Conservation (phyloP, 2,888 invertebrate genomes). For the Bimastos eiseni region DNA sequence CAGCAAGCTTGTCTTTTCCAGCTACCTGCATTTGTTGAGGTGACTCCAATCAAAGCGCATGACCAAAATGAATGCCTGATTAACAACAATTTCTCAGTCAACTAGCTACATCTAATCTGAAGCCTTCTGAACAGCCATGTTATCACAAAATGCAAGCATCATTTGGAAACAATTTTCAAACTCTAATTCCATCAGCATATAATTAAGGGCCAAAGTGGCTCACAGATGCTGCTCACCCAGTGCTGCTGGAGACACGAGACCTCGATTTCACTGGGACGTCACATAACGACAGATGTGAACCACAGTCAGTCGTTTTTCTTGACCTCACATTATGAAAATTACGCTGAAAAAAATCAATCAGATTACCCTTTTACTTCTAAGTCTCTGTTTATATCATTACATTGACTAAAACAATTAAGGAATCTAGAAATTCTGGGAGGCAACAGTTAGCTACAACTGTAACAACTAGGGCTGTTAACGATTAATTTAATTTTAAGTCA, state of each 20-base stretch:
- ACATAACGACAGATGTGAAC: background rate
- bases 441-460: background rate
- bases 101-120: too few relatives aligned
- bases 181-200: background rate
- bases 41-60: too few relatives aligned
- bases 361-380: background rate
- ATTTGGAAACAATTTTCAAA: background rate
- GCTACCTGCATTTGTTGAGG: too few relatives aligned
- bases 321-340: background rate
- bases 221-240: background rate
- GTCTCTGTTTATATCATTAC: background rate
- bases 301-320: background rate
- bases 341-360: slow-evolving; percentile 1
- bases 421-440: background rate
- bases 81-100: too few relatives aligned
- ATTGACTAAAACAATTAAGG: too few relatives aligned
- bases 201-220: background rate
- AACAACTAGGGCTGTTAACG: background rate
- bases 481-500: too few relatives aligned
- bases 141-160: background rate
- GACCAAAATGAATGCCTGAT: too few relatives aligned
- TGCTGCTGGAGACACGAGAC: slow-evolving; percentile 13
- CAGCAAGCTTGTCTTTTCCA: too few relatives aligned
- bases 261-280: background rate
- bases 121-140: too few relatives aligned